Evolutionary conservation across 2,797 vertebrate genomes (phyloP).

Genomic region (Peromyscus eremicus): DNA sequence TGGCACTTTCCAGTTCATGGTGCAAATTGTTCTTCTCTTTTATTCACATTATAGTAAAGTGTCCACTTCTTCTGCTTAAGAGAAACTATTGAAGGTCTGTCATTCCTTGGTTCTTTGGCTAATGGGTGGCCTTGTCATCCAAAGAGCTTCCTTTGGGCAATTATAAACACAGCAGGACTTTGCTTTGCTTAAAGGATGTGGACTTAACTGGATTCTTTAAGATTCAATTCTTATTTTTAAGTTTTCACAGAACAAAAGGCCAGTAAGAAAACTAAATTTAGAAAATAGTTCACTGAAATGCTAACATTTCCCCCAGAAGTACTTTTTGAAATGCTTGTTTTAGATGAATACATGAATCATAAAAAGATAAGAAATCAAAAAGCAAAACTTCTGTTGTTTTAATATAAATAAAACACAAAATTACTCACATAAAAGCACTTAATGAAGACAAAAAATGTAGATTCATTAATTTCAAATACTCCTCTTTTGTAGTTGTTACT

Average conservation of each 20-base stretch:
- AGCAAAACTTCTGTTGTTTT: background rate
- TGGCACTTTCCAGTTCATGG: constrained; percentile 13
- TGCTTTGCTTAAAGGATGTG: constrained; percentile 6
- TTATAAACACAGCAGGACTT: constrained; percentile 63
- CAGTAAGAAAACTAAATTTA: constrained; percentile 52
- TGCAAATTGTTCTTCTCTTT: background rate
- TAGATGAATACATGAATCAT: background rate
- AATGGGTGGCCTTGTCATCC: background rate
- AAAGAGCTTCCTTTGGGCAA: constrained; percentile 15
- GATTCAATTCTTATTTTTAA: constrained; percentile 57
- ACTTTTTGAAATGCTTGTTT: constrained; percentile 18
- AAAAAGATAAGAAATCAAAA: background rate
- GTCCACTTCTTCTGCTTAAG: background rate
- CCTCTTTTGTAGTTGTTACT: background rate
- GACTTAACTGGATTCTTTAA: background rate
- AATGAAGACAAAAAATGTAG: background rate
- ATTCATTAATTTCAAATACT: background rate
- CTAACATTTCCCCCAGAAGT: background rate
- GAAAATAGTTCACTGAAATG: constrained; percentile 21
- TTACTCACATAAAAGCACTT: background rate
- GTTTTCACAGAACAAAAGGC: constrained; percentile 29
- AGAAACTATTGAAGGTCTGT: background rate
- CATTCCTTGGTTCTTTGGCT: background rate
- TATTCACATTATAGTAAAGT: constrained; percentile 14
- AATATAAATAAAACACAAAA: background rate